Evolutionary conservation across 2,888 invertebrate genomes (phyloP).

Genomic region (Protophormia terraenovae): DNA sequence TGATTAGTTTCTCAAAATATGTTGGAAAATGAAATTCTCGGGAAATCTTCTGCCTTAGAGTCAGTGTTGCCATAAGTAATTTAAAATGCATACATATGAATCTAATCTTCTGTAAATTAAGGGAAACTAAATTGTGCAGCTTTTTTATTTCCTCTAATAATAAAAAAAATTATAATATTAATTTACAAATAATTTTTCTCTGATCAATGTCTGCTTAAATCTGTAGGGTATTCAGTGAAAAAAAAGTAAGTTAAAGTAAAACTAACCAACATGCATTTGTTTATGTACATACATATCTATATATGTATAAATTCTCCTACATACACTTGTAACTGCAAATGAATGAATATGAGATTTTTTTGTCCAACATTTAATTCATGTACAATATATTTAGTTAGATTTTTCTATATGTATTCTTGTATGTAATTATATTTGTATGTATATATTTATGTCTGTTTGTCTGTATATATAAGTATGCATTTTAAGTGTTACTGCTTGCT

Average conservation of each 20-base stretch:
- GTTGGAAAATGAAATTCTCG: too few relatives aligned
- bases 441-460: too few relatives aligned
- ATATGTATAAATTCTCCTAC: neutral
- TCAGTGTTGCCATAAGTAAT: too few relatives aligned
- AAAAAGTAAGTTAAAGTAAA: neutral
- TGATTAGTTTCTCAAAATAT: too few relatives aligned
- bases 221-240: neutral
- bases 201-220: neutral
- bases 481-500: conserved; percentile 49
- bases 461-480: too few relatives aligned
- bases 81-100: too few relatives aligned
- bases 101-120: too few relatives aligned
- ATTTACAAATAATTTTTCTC: neutral
- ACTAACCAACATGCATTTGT: neutral
- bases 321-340: conserved; percentile 26
- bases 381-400: neutral
- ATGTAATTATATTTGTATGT: neutral
- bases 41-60: too few relatives aligned
- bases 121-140: too few relatives aligned
- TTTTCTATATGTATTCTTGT: neutral
- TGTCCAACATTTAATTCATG: conserved; percentile 10
- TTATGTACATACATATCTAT: neutral
- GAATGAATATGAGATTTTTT: conserved; percentile 42
- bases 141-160: too few relatives aligned
- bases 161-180: too few relatives aligned